Percentiles rank a stretch among this genome's conserved stretches.
Conservation (phyloP, 2,113 vertebrate genomes). For the Casuarius casuarius region DNA sequence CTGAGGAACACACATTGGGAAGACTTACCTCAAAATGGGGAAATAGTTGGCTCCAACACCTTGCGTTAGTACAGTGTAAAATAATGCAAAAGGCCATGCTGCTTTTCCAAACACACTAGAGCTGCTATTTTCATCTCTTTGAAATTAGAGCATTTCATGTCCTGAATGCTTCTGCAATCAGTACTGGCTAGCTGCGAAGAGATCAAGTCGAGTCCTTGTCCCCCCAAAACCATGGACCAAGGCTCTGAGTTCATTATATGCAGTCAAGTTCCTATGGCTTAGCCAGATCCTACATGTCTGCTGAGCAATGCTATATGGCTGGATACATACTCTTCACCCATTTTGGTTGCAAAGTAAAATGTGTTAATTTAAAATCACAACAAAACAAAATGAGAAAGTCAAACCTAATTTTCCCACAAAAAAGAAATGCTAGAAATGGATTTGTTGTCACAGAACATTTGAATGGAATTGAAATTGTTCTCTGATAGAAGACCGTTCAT, state of each 20-base stretch:
- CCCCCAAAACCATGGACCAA: background rate
- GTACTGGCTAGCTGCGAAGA: background rate
- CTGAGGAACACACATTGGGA: rapidly evolving
- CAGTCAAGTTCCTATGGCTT: background rate
- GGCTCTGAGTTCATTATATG: background rate
- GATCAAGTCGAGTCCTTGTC: rapidly evolving
- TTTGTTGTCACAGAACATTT: background rate
- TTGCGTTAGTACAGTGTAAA: rapidly evolving
- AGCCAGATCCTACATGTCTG: rapidly evolving
- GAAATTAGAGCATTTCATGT: background rate
- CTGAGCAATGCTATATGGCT: background rate
- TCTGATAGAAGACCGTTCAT: conserved; percentile 6
- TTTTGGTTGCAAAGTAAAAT: background rate
- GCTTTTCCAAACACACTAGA: rapidly evolving
- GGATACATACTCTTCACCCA: background rate
- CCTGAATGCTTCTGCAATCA: background rate
- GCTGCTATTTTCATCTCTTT: background rate
- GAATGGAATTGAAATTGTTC: background rate
- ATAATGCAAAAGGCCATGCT: background rate
- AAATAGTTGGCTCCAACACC: background rate
- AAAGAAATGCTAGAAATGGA: background rate
- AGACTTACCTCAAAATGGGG: background rate
- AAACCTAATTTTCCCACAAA: background rate
- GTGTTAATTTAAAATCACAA: background rate
- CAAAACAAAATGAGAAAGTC: conserved; percentile 2